These are phyloP conservation scores for Anodontia alba DNA, from an alignment of 2,888 invertebrate genomes.

Conservation along the genomic window DNA sequence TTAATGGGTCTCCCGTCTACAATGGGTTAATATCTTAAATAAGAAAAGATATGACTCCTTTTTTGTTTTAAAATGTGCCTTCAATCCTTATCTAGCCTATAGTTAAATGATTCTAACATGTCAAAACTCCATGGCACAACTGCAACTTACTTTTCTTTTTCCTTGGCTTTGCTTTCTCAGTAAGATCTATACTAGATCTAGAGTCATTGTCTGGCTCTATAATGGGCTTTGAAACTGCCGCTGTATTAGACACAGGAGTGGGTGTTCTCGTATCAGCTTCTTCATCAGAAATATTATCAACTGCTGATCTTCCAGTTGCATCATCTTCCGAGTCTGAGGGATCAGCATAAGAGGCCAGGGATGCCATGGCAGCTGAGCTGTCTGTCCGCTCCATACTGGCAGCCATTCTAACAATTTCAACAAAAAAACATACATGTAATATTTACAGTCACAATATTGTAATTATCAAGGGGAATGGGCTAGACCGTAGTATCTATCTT, in stretches of 20 bases:
- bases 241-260: constrained; percentile 31
- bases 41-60: too few relatives aligned
- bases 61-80: too few relatives aligned
- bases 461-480: too few relatives aligned
- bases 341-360: constrained; percentile 65
- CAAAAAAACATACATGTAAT: too few relatives aligned
- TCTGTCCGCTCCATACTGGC: constrained; percentile 70
- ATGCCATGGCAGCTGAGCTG: constrained; percentile 73
- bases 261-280: constrained; percentile 62
- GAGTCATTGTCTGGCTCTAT: constrained; percentile 52
- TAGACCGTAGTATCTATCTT: too few relatives aligned
- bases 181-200: constrained; percentile 55
- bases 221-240: constrained; percentile 51
- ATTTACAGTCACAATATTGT: too few relatives aligned
- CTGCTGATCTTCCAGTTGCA: constrained; percentile 44
- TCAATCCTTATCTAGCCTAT: too few relatives aligned
- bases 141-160: constrained; percentile 31
- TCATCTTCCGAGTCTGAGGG: constrained; percentile 64
- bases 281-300: constrained; percentile 78
- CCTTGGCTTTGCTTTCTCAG: constrained; percentile 35
- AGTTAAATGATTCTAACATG: too few relatives aligned
- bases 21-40: too few relatives aligned
- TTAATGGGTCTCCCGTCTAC: too few relatives aligned
- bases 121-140: too few relatives aligned
- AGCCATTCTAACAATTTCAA: neutral